phyloP scores from a whole-genome alignment of 1,140 invertebrate species.

The Orchesella cincta region DNA sequence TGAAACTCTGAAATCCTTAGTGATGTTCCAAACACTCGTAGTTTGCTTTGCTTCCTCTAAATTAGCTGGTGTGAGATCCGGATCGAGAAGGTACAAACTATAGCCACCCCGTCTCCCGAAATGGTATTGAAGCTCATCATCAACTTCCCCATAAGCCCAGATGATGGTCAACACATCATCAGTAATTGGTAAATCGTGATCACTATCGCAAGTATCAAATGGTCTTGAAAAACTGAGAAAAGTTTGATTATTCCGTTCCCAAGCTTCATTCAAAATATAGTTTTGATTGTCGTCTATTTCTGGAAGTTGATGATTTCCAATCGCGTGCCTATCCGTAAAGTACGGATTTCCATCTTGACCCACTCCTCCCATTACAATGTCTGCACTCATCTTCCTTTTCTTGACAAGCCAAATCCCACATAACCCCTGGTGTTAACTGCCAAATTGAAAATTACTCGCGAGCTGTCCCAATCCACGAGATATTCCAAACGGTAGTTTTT shows the following conservation, averaged over 20 bases:
- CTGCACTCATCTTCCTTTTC: not conserved
- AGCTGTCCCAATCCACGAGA: not conserved
- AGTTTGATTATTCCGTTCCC: not conserved
- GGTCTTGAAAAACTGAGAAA: not conserved
- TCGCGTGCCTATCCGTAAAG: slow-evolving; percentile 60
- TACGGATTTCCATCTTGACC: not conserved
- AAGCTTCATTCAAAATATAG: not conserved
- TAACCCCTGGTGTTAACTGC: not conserved
- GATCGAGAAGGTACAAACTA: not conserved
- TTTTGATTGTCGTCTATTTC: slow-evolving; percentile 67
- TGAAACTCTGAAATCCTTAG: not conserved
- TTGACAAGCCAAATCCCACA: not conserved
- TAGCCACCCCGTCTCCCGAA: not conserved
- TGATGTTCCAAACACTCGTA: not conserved
- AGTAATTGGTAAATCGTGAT: not conserved
- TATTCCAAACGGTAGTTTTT: not conserved
- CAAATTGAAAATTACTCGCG: slow-evolving; percentile 1
- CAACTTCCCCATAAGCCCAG: not conserved
- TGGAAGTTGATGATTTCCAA: slow-evolving; percentile 63
- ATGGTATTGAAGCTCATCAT: not conserved
- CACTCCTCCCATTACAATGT: slow-evolving; percentile 3
- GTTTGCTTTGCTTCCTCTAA: not conserved
- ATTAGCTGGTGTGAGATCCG: not conserved
- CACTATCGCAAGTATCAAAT: not conserved
- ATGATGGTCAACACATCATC: not conserved